Evolutionary conservation across 1,140 invertebrate species (phyloP).

Genomic region (Trachymyrmex septentrionalis): DNA sequence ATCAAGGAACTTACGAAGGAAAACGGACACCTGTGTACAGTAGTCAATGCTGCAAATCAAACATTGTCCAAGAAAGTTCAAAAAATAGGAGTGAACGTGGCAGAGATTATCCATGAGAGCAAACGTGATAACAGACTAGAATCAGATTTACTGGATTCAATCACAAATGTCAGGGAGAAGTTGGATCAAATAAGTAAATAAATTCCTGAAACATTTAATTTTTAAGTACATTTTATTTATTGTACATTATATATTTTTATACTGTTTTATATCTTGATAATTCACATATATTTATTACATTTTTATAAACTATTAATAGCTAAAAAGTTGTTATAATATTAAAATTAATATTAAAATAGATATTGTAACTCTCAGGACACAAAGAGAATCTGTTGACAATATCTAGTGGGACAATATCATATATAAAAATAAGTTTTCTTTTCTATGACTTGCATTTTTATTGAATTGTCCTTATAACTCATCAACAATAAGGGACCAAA

Average conservation of each 20-base stretch:
- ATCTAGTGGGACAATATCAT: too few species aligned
- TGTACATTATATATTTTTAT: background rate
- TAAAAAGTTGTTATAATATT: background rate
- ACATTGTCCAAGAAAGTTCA: conserved; percentile 57
- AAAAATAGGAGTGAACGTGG: conserved; percentile 56
- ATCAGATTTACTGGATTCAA: background rate
- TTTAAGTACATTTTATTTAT: background rate
- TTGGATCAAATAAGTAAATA: background rate
- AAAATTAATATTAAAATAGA: background rate
- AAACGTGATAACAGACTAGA: background rate
- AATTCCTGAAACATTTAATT: background rate
- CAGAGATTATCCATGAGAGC: background rate
- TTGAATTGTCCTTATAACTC: too few species aligned
- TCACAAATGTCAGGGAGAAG: conserved; percentile 18
- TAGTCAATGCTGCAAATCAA: conserved; percentile 72
- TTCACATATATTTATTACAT: conserved; percentile 9
- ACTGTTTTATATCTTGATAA: background rate
- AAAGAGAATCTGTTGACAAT: too few species aligned
- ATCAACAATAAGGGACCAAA: too few species aligned
- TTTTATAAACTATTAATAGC: background rate
- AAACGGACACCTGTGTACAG: conserved; percentile 71
- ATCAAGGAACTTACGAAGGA: conserved; percentile 76
- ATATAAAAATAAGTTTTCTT: background rate
- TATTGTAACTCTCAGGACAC: background rate
- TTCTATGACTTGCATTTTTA: background rate